A percentile compares a stretch with the other conserved stretches of the same genome.
These are phyloP conservation scores for Mylabris sibirica DNA, from an alignment of 2,888 invertebrate species.

Conservation along the genomic window DNA sequence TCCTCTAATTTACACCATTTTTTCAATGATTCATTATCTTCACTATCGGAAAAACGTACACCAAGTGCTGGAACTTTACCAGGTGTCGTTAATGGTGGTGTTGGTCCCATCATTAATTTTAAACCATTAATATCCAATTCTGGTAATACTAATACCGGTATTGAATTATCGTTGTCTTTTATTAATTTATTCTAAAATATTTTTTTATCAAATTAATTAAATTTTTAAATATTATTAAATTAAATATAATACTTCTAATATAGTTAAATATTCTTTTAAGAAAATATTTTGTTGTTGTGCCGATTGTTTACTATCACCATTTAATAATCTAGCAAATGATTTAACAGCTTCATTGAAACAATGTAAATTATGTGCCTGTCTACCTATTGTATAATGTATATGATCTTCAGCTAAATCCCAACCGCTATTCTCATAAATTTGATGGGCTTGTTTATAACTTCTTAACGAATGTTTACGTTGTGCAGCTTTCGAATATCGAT, in stretches of 20 bases:
- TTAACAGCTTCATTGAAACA: constrained; percentile 73
- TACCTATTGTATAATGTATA: constrained; percentile 92
- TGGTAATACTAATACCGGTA: constrained; percentile 74
- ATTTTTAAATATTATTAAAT: constrained; percentile 9
- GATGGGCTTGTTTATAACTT: constrained; percentile 91
- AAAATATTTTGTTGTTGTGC: constrained; percentile 80
- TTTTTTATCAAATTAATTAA: constrained; percentile 27
- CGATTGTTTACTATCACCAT: constrained; percentile 74
- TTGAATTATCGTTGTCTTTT: constrained; percentile 58
- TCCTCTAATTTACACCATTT: constrained; percentile 82
- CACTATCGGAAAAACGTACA: constrained; percentile 55
- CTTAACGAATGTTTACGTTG: constrained; percentile 91
- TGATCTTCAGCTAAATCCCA: constrained; percentile 96
- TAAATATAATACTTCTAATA: constrained; percentile 72
- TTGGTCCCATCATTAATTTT: constrained; percentile 73
- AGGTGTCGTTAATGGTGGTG: constrained; percentile 66
- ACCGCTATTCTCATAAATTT: constrained; percentile 73
- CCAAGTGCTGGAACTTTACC: constrained; percentile 67
- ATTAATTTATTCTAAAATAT: constrained; percentile 55
- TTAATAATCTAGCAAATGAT: constrained; percentile 81
- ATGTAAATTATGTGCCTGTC: constrained; percentile 85
- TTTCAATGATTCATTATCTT: constrained; percentile 47
- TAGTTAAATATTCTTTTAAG: constrained; percentile 86
- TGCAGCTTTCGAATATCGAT: constrained; percentile 91
- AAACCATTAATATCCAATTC: constrained; percentile 73